Percentiles rank a stretch among this genome's conserved stretches.
These are phyloP conservation scores for Fundulus diaphanus DNA, from an alignment of 2,797 vertebrate genomes.

Conservation along the genomic window DNA sequence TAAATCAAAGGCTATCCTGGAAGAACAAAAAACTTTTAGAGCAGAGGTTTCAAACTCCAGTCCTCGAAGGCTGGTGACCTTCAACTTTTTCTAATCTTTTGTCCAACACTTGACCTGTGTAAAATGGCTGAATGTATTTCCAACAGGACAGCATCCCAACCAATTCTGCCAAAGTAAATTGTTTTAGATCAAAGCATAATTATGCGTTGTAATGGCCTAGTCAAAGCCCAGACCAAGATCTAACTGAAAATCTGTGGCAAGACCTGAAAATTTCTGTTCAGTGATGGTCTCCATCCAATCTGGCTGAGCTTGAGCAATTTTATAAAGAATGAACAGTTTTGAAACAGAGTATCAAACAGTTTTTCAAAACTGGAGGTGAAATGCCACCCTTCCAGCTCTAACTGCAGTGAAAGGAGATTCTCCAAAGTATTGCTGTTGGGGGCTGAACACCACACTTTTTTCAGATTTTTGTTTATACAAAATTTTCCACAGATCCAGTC, in stretches of 20 bases:
- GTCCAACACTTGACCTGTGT: neutral
- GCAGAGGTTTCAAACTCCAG: neutral
- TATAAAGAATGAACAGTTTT: neutral
- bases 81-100: neutral
- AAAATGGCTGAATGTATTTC: neutral
- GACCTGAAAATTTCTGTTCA: neutral
- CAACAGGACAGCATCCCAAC: neutral
- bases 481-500: conserved; percentile 29
- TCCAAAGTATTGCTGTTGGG: neutral
- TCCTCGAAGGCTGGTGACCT: neutral
- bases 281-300: neutral
- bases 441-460: neutral
- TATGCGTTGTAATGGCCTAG: neutral
- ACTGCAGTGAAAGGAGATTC: neutral
- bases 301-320: neutral
- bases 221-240: neutral
- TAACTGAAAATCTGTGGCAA: neutral
- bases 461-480: neutral
- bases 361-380: neutral
- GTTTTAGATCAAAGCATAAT: neutral
- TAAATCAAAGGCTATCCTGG: too few relatives aligned
- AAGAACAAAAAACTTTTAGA: neutral
- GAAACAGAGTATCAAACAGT: too few relatives aligned
- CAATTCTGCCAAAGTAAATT: neutral
- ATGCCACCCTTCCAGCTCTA: neutral